Conservation (phyloP, 1,140 invertebrate species). For the honey bee (Apis mellifera) region DNA sequence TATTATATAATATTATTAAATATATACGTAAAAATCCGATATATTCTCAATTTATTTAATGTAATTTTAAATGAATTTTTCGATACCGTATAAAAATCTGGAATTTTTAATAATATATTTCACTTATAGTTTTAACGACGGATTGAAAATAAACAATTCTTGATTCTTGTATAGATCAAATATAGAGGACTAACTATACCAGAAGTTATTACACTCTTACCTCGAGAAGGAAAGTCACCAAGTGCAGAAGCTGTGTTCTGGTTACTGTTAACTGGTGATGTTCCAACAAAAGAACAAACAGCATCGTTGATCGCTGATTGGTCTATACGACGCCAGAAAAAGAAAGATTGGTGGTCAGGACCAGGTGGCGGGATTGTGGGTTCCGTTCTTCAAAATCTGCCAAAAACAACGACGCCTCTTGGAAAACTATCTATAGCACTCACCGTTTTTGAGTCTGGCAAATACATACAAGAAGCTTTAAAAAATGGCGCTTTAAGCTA, state of each 20-base stretch:
- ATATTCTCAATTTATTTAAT: too few species aligned
- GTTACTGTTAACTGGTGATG: slow-evolving; percentile 72
- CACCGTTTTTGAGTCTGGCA: slow-evolving; percentile 61
- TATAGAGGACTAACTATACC: slow-evolving; percentile 71
- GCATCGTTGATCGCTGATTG: slow-evolving; percentile 69
- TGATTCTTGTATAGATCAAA: slow-evolving; percentile 50
- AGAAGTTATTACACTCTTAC: slow-evolving; percentile 66
- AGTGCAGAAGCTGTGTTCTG: slow-evolving; percentile 73
- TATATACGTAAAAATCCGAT: too few species aligned
- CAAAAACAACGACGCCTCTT: slow-evolving; percentile 62
- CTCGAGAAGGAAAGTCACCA: slow-evolving; percentile 66
- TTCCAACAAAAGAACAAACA: slow-evolving; percentile 71
- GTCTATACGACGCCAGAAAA: slow-evolving; percentile 62
- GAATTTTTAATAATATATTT: too few species aligned
- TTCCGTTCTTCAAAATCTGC: slow-evolving; percentile 60
- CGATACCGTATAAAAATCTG: too few species aligned
- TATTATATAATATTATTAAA: background rate
- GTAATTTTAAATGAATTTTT: too few species aligned
- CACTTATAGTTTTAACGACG: too few species aligned
- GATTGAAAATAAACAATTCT: background rate
- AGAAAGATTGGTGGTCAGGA: slow-evolving; percentile 66
- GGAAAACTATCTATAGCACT: slow-evolving; percentile 66
- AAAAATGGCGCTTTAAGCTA: slow-evolving; percentile 54
- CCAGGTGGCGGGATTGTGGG: slow-evolving; percentile 60
- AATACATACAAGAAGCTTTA: slow-evolving; percentile 48